Base-by-base conservation (phyloP, 2,888 invertebrate genomes). In the Chymomyza fuscimana region DNA sequence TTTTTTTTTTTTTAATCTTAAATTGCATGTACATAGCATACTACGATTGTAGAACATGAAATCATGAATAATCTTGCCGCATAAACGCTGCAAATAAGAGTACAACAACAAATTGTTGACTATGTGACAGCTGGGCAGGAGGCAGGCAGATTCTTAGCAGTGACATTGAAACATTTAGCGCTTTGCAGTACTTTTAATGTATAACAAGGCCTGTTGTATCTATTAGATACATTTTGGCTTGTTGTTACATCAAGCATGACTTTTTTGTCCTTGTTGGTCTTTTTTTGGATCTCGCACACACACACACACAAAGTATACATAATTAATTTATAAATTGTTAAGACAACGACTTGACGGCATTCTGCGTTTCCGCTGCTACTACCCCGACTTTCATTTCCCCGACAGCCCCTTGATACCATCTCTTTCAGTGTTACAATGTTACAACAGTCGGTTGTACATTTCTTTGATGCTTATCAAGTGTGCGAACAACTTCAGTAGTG, bases 241-340 rank as follows among this genome's bases (percentile, higher is more conserved):
- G 40, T 36, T 63, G 29, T 56, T 50, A 63, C 52, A 10, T 46
- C 40, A 12, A 46, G 40, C 40, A 46, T 12, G 40, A 46, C 40
- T 46, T 46, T 46, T 46, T 51, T 69, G 59, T 10, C 32, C 36
- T 25, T 40, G 63, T 65, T 54, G 67, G 61, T 74, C 69, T 76
- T 46, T 46, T 68, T 74, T 65, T 71, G 73, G 40, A 46, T 50
- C 25, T 69, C 12, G 73, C 78, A 73, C 19, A 66, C 51, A 66
- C 73, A 67, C 79, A 63, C 69, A 67, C 22, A 22, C 60, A 16
- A 29, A 52, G 82, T 78, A 82, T 81, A 78, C 82, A 74, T 81
- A 81, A 81, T 81, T 81, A 80, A 81, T 81, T 82, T 81, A 78
- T 72, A 80, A 80, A 81, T 81, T 81, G 81, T 77, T 76, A 73